Evolutionary conservation across 2,797 vertebrate genomes (phyloP), one percentile per base, ranked within the genome.

Genomic region (Melopsittacus undulatus): DNA sequence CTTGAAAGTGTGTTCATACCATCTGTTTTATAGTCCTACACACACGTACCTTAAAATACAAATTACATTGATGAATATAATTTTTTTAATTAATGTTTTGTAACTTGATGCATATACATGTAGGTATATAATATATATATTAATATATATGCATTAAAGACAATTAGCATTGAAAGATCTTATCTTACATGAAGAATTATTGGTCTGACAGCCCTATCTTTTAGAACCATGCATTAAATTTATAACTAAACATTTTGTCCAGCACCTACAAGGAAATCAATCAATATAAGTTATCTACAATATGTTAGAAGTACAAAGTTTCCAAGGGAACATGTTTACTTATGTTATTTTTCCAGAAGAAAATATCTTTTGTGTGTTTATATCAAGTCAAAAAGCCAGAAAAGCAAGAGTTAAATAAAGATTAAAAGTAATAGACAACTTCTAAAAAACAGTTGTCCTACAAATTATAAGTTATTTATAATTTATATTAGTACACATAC

Each of bases 111-210:
- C 6, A 59, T 36, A 36, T 59, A 54, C 9, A 30, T 52, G 36
- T 12, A 49, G 24, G 19, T n/a, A n/a, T 56, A n/a, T n/a, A 73
- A 91, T 38, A 66, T 9, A 30, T n/a, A 7, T 26, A 1, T 54
- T 54, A 73, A 92, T 32, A 66, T 11, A 30, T 32, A 6, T 32
- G 1, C 27, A 54, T 54, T 93, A 90, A 81, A 96, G 52, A 64
- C 30, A 96, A 97, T 96, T 97, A 97, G 29, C 74, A 90, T 6
- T 70, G 49, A 83, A 95, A 92, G 56, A 90, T 94, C 97, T 96
- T 97, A 91, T 30, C 51, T 95, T 73, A 76, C n/a, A 66, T 93
- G 89, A 48, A 96, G 56, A 96, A 89, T 95, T 96, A 96, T 90
- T 97, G 94, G 95, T 97, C 89, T 96, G 64, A 83, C 56, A 93